Percentiles rank a stretch among this genome's conserved stretches.
Conservation (phyloP, 2,797 vertebrate species). For the Agapornis canus region DNA sequence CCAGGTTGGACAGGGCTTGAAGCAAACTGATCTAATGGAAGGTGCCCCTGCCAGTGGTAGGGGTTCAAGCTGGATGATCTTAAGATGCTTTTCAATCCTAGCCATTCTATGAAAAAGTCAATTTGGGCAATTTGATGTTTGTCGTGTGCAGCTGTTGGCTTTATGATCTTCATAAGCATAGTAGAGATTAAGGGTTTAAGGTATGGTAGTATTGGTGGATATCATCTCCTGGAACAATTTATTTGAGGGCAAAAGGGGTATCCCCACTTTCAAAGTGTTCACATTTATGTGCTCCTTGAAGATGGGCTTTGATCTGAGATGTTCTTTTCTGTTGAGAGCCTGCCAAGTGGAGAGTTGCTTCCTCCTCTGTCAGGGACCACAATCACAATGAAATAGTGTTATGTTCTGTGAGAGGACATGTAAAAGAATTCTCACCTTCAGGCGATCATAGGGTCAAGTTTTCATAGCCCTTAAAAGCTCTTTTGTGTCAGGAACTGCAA, state of each 20-base stretch:
- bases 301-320: neutral
- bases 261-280: neutral
- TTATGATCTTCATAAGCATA: neutral
- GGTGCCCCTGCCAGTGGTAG: neutral
- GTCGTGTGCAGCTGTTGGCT: neutral
- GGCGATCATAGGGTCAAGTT: neutral
- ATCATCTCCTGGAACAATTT: neutral
- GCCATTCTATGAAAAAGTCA: neutral
- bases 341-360: neutral
- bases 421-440: neutral
- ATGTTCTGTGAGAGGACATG: neutral
- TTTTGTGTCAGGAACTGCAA: neutral
- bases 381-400: neutral
- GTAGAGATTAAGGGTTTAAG: neutral
- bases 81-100: neutral
- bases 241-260: neutral
- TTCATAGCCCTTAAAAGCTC: neutral
- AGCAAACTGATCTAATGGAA: neutral
- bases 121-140: neutral
- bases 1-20: neutral
- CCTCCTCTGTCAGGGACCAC: neutral
- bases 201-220: neutral
- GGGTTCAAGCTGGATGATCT: neutral
- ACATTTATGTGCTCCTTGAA: neutral
- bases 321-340: neutral